Base-by-base conservation (phyloP, 2,113 vertebrate genomes). In the Tetrao urogallus region DNA sequence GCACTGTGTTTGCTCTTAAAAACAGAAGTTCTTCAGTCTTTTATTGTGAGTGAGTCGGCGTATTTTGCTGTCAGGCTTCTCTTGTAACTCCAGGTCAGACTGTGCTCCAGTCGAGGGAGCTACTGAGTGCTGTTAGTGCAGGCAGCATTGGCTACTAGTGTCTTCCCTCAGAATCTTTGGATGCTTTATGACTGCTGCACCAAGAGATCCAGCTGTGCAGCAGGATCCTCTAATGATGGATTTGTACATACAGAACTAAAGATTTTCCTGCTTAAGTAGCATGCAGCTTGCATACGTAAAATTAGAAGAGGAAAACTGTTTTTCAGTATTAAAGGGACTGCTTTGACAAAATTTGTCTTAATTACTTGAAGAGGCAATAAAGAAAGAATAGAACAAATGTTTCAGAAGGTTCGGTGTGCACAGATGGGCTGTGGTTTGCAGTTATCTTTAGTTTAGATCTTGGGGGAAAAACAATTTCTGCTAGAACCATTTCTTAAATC, bases 391-490 rank as follows among this genome's bases (percentile, higher is more conserved):
- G 56, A 88, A 90, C 9, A 71, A 91, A 83, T 78, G 12, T 52
- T 89, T 91, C 27, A 30, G 70, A 90, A 92, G 57, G 63, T 57
- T 95, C 38, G 73, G 47, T 24, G 2, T 81, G 47, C 57, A 67
- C 63, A 86, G 86, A 90, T 91, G 82, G 88, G 57, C 61, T 58
- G 12, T 36, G 22, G n/a, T 84, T 95, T 88, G 66, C n/a, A 57
- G 85, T 86, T 77, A 52, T 86, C n/a, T 88, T 82, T 72, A 74
- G 18, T 72, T 93, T 86, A 86, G 43, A 36, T 48, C 40, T 79
- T 48, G 45, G 58, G n/a, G 8, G 15, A 71, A 28, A 60, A 84
- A 75, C 34, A 3, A 9, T 75, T 88, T 86, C 40, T 36, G 47
- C 60, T 64, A 78, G 25, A 72, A 3, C 3, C 7, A 88, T 45